Evolutionary conservation across 1,140 invertebrate species (phyloP).

Genomic region (Eupristina koningsbergeri): DNA sequence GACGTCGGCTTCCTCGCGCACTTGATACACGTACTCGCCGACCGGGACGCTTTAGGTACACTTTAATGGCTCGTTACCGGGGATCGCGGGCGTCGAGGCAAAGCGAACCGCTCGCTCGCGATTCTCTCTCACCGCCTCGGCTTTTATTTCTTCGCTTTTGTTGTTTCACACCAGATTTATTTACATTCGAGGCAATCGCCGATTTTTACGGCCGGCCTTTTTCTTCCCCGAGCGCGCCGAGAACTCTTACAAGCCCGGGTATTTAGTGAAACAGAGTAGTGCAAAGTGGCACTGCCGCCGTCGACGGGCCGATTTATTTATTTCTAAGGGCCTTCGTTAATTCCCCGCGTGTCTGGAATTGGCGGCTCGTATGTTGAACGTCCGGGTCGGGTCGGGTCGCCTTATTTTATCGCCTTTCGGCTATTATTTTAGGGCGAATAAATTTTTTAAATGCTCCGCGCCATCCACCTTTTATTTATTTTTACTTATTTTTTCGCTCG

Average conservation of each 20-base stretch:
- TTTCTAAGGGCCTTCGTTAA: slow-evolving; percentile 28
- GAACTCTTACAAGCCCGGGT: slow-evolving; percentile 18
- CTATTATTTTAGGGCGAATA: slow-evolving; percentile 17
- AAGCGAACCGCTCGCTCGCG: slow-evolving; percentile 2
- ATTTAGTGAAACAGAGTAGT: slow-evolving; percentile 2
- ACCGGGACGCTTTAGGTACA: not conserved
- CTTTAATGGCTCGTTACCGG: slow-evolving; percentile 36
- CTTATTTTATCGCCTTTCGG: slow-evolving; percentile 6
- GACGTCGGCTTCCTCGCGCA: not conserved
- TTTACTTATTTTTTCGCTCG: no score
- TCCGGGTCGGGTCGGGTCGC: not conserved
- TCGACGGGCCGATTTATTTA: slow-evolving; percentile 19
- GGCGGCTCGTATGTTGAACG: slow-evolving; percentile 8
- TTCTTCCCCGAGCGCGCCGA: not conserved
- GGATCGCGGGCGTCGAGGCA: not conserved
- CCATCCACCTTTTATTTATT: not conserved
- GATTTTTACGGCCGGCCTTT: slow-evolving; percentile 14
- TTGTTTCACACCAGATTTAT: slow-evolving; percentile 29
- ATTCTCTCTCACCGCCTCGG: not conserved
- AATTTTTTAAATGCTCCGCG: not conserved
- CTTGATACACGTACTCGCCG: not conserved
- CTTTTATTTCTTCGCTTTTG: not conserved
- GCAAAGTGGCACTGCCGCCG: slow-evolving; percentile 32
- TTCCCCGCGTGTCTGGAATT: slow-evolving; percentile 9
- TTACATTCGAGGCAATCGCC: slow-evolving; percentile 29